Conservation (phyloP, 2,113 vertebrate genomes). For the Microtus richardsoni region DNA sequence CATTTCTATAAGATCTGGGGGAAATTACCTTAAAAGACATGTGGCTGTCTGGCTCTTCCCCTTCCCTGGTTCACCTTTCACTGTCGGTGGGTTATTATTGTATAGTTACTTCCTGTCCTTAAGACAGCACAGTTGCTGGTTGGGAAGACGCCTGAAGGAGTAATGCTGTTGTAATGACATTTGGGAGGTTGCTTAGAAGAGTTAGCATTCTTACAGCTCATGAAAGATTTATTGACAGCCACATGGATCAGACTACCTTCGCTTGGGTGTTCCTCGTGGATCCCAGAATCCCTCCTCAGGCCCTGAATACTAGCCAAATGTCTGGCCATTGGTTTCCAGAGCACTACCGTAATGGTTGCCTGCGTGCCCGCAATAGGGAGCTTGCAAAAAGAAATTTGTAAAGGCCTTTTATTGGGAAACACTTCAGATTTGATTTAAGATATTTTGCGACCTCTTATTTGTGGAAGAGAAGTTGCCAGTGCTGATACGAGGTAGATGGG, state of each 20-base stretch:
- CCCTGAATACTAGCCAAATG: conserved; percentile 85
- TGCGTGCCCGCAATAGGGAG: conserved; percentile 78
- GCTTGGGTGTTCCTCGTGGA: conserved; percentile 70
- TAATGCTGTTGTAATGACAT: conserved; percentile 40
- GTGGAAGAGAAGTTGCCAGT: conserved; percentile 74
- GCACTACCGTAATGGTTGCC: conserved; percentile 83
- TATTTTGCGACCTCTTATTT: conserved; percentile 76
- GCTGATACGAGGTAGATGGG: conserved; percentile 84
- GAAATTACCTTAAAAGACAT: background rate
- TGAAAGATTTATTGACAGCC: conserved; percentile 72
- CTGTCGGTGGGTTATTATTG: conserved; percentile 55
- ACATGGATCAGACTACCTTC: conserved; percentile 63
- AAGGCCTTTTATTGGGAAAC: conserved; percentile 84
- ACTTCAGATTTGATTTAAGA: conserved; percentile 69
- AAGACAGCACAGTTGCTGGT: conserved; percentile 42
- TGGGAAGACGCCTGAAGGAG: conserved; percentile 26
- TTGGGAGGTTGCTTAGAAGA: conserved; percentile 44
- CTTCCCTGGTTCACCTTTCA: conserved; percentile 23
- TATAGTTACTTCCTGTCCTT: conserved; percentile 27
- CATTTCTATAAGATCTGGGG: background rate
- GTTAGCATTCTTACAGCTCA: conserved; percentile 59
- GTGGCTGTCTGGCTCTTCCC: background rate
- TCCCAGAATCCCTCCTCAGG: conserved; percentile 85
- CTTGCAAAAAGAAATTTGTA: conserved; percentile 79
- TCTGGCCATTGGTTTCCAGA: conserved; percentile 83